Conservation (phyloP, 1,140 invertebrate species). For the Solenopsis fugax region DNA sequence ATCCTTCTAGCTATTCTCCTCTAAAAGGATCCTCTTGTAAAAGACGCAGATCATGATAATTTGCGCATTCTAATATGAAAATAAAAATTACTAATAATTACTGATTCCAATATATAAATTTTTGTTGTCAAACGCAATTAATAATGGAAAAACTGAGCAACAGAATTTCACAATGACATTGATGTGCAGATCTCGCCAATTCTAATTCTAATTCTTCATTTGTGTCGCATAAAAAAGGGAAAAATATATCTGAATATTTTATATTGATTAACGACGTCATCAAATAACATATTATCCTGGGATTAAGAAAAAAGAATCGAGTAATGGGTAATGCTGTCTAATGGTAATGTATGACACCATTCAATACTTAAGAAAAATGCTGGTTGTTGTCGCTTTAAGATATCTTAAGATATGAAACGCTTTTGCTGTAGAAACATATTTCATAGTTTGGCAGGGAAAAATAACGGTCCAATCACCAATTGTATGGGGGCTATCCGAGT, state of each 20-base stretch:
- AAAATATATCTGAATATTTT: too few species aligned
- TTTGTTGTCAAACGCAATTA: background rate
- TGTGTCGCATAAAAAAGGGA: background rate
- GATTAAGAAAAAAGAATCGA: background rate
- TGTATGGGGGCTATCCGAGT: constrained; percentile 56
- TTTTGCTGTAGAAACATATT: constrained; percentile 41
- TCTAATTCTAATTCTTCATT: background rate
- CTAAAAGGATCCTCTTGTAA: background rate
- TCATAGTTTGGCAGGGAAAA: background rate
- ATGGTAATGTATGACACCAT: background rate
- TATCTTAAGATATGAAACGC: background rate
- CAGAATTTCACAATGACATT: background rate
- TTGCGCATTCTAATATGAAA: background rate
- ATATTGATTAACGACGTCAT: background rate
- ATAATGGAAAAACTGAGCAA: background rate
- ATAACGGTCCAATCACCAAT: constrained; percentile 23
- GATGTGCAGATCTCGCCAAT: background rate
- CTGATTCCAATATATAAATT: background rate
- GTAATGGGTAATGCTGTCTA: background rate
- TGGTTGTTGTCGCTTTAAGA: background rate
- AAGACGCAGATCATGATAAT: background rate
- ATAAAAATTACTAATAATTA: background rate
- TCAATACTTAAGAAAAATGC: background rate
- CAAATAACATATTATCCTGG: background rate
- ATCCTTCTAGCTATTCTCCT: background rate